Percentiles rank a stretch among this genome's conserved stretches.
Conservation (phyloP, 2,888 invertebrate species). For the Drosophila vallismaia region DNA sequence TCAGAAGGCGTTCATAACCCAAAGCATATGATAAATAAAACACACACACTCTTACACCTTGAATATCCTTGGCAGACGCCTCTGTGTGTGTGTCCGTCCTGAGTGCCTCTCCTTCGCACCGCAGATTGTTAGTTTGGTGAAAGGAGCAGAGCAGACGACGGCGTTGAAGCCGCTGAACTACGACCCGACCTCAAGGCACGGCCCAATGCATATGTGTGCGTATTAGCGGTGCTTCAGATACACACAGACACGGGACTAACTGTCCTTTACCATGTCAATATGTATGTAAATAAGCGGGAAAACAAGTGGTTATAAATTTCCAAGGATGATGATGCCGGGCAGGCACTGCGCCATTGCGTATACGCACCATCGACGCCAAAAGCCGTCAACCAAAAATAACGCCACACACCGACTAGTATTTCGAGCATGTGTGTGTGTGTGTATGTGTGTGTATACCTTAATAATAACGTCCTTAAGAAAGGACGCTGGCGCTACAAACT, state of each 20-base stretch:
- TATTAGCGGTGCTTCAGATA: constrained; percentile 63
- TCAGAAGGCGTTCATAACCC: constrained; percentile 48
- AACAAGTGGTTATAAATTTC: constrained; percentile 79
- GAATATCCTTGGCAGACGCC: constrained; percentile 55
- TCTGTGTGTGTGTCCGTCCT: constrained; percentile 44
- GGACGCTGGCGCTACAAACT: constrained; percentile 52
- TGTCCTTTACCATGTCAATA: constrained; percentile 68
- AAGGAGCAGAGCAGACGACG: constrained; percentile 44
- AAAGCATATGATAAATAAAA: constrained; percentile 71
- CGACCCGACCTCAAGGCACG: constrained; percentile 49
- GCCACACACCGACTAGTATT: constrained; percentile 40
- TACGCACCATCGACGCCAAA: constrained; percentile 66
- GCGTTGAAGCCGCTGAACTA: constrained; percentile 28
- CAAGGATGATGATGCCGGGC: constrained; percentile 57
- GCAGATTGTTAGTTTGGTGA: constrained; percentile 65
- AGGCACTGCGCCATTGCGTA: constrained; percentile 56
- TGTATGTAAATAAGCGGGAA: constrained; percentile 77
- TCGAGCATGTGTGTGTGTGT: constrained; percentile 11
- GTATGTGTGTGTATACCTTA: constrained; percentile 49
- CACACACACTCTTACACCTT: constrained; percentile 43
- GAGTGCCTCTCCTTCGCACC: constrained; percentile 32
- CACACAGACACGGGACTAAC: constrained; percentile 38
- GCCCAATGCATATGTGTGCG: constrained; percentile 53
- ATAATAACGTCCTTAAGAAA: constrained; percentile 69
- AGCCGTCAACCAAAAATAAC: constrained; percentile 65